Evolutionary conservation across 2,888 invertebrate species (phyloP).

Genomic region (Thyatira batis): DNA sequence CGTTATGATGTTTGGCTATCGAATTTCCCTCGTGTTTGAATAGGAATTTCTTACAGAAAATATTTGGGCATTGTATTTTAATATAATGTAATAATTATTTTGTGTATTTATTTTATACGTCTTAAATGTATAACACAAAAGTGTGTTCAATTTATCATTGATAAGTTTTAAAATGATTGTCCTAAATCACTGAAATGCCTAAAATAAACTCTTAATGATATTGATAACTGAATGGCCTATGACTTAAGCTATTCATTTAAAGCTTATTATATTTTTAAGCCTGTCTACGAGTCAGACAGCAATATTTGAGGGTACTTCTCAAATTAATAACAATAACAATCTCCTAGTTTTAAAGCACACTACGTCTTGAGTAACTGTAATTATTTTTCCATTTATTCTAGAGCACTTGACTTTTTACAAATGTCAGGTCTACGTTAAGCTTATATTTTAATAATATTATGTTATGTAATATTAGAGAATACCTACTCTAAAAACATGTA

Average conservation of each 20-base stretch:
- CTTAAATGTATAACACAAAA: too few species aligned
- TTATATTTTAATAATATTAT: too few species aligned
- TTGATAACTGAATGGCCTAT: background rate
- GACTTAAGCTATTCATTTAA: background rate
- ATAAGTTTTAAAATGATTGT: too few species aligned
- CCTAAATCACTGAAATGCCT: too few species aligned
- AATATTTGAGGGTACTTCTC: background rate
- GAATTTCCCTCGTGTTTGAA: conserved; percentile 1
- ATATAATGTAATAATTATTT: too few species aligned
- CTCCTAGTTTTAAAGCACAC: background rate
- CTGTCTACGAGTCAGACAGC: background rate
- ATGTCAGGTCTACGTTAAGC: background rate
- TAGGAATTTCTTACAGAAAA: background rate
- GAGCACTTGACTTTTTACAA: conserved; percentile 4
- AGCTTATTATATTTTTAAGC: background rate
- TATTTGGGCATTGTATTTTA: background rate
- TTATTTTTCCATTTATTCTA: conserved; percentile 1
- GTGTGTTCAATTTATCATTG: too few species aligned
- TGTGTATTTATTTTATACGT: too few species aligned
- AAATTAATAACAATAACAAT: background rate
- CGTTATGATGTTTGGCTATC: conserved; percentile 31
- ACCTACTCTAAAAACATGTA: too few species aligned
- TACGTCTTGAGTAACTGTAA: background rate
- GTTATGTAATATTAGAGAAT: too few species aligned
- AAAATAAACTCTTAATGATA: too few species aligned